These are phyloP conservation scores for Drosophila kanekoi DNA, from an alignment of 2,888 invertebrate genomes.

Conservation along the genomic window DNA sequence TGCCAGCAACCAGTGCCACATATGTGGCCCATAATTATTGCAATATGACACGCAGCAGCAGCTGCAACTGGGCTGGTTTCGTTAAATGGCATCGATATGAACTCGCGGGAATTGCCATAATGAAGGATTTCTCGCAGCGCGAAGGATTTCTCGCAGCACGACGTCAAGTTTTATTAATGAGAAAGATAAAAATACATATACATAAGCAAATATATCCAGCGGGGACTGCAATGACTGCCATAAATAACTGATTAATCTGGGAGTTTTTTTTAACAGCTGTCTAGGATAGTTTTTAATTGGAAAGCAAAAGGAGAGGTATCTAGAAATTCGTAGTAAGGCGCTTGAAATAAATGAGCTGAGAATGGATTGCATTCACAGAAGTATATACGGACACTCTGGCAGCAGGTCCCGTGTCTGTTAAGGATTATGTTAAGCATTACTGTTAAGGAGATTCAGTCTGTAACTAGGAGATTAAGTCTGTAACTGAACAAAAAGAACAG, in stretches of 20 bases:
- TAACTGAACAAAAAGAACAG: no score
- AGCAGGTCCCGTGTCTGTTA: no score
- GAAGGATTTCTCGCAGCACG: constrained; percentile 25
- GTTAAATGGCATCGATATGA: constrained; percentile 58
- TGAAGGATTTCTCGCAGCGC: constrained; percentile 29
- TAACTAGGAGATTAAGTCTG: no score
- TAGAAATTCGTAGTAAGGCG: neutral
- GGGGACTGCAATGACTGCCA: constrained; percentile 8
- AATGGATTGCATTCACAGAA: no score
- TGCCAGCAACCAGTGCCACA: constrained; percentile 36
- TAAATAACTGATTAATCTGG: constrained; percentile 49
- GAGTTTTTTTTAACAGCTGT: constrained; percentile 26
- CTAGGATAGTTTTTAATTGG: constrained; percentile 10
- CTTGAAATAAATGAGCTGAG: neutral
- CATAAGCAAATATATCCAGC: constrained; percentile 2
- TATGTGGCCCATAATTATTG: constrained; percentile 74
- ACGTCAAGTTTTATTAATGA: constrained; percentile 25
- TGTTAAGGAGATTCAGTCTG: neutral
- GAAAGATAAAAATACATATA: neutral
- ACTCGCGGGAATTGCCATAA: constrained; percentile 42
- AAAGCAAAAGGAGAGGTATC: neutral
- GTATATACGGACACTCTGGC: no score
- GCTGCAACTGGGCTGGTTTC: constrained; percentile 9
- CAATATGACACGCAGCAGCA: constrained; percentile 66
- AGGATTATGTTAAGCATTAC: neutral